Conservation (phyloP, 2,113 vertebrate genomes). For the Chascanopsetta lugubris region DNA sequence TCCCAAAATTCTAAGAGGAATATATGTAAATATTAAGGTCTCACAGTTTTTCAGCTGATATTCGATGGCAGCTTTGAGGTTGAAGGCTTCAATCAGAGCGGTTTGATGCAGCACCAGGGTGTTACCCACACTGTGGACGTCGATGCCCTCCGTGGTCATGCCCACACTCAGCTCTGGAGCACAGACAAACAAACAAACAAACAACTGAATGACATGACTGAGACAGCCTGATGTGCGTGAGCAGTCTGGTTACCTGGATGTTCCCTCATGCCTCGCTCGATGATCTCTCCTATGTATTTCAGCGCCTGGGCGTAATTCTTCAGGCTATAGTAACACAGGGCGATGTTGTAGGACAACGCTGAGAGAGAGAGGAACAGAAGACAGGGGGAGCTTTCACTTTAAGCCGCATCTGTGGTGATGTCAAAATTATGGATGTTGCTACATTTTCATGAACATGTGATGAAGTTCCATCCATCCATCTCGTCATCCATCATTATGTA, state of each 20-base stretch:
- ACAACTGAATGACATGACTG: background rate
- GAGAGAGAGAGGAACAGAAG: background rate
- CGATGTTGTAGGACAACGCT: constrained; percentile 93
- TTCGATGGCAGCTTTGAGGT: constrained; percentile 95
- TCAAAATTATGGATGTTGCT: too few relatives aligned
- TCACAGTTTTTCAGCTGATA: constrained; percentile 90
- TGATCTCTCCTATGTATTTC: constrained; percentile 89
- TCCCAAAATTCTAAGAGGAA: too few relatives aligned
- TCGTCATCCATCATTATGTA: too few relatives aligned
- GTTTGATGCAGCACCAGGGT: constrained; percentile 92
- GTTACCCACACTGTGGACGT: constrained; percentile 94
- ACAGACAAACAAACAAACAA: background rate
- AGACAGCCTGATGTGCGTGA: background rate
- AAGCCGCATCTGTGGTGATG: too few relatives aligned
- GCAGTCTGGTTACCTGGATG: constrained; percentile 83
- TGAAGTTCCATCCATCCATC: too few relatives aligned
- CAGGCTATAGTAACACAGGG: constrained; percentile 88
- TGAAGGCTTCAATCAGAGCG: constrained; percentile 94
- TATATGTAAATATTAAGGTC: too few relatives aligned
- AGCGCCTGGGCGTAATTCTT: constrained; percentile 87
- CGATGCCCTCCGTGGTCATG: constrained; percentile 91
- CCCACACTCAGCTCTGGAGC: constrained; percentile 89
- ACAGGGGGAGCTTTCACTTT: background rate
- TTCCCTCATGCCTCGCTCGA: constrained; percentile 89
- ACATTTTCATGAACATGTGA: too few relatives aligned